Percentiles rank a stretch among this genome's conserved stretches.
These are phyloP conservation scores for Balaeniceps rex DNA, from an alignment of 2,113 vertebrate genomes.

Conservation along the genomic window DNA sequence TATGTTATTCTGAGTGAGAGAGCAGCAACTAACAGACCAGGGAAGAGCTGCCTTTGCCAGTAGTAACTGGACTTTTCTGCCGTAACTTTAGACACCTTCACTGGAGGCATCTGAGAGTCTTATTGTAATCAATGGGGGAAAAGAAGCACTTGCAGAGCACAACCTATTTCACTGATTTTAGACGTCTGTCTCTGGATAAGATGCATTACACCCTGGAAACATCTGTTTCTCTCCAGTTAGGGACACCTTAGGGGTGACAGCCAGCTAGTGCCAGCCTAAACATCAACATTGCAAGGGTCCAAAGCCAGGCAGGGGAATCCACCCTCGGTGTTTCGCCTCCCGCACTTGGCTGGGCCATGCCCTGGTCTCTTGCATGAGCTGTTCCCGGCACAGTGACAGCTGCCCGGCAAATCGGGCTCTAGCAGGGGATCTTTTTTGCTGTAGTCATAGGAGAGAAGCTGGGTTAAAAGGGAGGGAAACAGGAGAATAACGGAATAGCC, in stretches of 20 bases:
- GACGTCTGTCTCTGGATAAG: not conserved
- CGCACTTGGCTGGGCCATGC: not conserved
- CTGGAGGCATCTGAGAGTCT: not conserved
- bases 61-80: not conserved
- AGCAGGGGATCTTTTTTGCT: not conserved
- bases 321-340: not conserved
- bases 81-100: not conserved
- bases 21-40: not conserved
- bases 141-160: not conserved
- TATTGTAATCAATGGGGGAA: not conserved
- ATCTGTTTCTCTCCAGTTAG: not conserved
- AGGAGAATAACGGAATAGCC: not conserved
- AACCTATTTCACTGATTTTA: not conserved
- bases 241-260: not conserved
- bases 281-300: not conserved
- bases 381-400: not conserved
- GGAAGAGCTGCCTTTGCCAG: not conserved
- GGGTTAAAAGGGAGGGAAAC: not conserved
- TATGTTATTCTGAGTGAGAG: not conserved
- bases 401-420: not conserved
- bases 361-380: not conserved
- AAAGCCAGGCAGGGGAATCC: not conserved
- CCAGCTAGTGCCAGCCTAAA: not conserved
- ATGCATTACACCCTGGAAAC: not conserved
- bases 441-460: not conserved